Base-by-base conservation (phyloP, 2,888 invertebrate genomes). In the Elmis aenea region DNA sequence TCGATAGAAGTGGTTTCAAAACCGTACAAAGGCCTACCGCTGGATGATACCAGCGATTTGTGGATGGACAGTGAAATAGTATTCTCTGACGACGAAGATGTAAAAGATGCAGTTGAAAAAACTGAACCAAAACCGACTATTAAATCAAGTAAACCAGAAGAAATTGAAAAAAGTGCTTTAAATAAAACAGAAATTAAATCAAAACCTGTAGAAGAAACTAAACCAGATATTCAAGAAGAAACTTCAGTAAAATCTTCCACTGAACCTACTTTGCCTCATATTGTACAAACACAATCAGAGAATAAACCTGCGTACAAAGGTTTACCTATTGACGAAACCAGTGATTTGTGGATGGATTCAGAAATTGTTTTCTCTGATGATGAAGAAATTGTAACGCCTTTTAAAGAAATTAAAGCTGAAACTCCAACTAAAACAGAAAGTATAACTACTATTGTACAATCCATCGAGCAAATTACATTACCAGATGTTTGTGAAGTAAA, bases 21-120 rank as follows among this genome's bases (percentile, higher is more conserved):
- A n/a, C n/a, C 26, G 9, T 48, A 51, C 13, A 46, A 40, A 35
- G 48, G 51, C 11, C 32, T 51, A 24, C 51, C 51, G 2, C 36
- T 49, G 5, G 51, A 51, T 31, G 57, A 57, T 2, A 48, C 57
- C 0, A 37, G 53, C 8, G 55, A 45, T 23, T 39, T 52, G 4
- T 65, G 64, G 64, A 62, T 26, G 33, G 46, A 28, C 26, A 21
- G 33, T 5, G 38, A 35, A 35, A 35, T 42, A 24, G 30, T 39
- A 2, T 3, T 41, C 10, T 27, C 40, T 11, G 34, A 35, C 12
- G 35, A 40, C 4, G 40, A 34, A 8, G 13, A 11, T 11, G 26
- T 12, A 14, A n/a, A 13, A 3, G 8, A 18, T 23, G 20, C 18
- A 5, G 5, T 10, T 3, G 8, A 13, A 13, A 24, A 13, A 24